Conservation (phyloP, 2,113 vertebrate genomes). For the Montifringilla adamsi region DNA sequence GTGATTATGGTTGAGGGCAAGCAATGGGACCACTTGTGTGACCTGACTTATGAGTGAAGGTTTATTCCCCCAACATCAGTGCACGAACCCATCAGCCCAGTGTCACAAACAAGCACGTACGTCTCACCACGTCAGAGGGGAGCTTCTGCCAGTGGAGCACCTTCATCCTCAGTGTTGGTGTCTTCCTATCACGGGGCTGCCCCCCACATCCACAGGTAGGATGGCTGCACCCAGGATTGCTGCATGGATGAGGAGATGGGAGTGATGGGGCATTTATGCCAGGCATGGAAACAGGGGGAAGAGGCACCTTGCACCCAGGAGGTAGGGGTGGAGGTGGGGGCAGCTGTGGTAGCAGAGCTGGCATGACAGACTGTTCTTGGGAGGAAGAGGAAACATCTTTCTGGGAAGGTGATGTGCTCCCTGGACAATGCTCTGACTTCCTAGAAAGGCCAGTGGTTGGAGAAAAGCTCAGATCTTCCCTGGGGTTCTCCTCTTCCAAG, state of each 20-base stretch:
- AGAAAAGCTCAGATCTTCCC: not conserved
- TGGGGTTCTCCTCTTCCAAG: not conserved
- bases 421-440: not conserved
- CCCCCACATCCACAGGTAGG: constrained; percentile 33
- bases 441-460: not conserved
- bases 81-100: rapidly evolving
- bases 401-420: not conserved
- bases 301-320: not conserved
- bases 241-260: not conserved
- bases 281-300: not conserved
- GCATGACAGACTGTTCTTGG: not conserved
- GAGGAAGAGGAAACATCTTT: not conserved
- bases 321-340: not conserved
- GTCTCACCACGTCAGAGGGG: constrained; percentile 72
- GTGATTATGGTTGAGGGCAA: not conserved
- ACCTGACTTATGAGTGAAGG: not conserved
- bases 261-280: rapidly evolving
- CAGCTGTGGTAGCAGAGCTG: not conserved
- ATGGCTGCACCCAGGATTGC: constrained; percentile 57
- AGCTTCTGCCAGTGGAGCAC: constrained; percentile 96
- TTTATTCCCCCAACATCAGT: not conserved
- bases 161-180: constrained; percentile 86
- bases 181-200: constrained; percentile 12
- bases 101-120: constrained; percentile 64
- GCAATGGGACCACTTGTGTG: not conserved